These are phyloP conservation scores for Pantelozetes paolii DNA, from an alignment of 2,888 invertebrate species.

Conservation along the genomic window DNA sequence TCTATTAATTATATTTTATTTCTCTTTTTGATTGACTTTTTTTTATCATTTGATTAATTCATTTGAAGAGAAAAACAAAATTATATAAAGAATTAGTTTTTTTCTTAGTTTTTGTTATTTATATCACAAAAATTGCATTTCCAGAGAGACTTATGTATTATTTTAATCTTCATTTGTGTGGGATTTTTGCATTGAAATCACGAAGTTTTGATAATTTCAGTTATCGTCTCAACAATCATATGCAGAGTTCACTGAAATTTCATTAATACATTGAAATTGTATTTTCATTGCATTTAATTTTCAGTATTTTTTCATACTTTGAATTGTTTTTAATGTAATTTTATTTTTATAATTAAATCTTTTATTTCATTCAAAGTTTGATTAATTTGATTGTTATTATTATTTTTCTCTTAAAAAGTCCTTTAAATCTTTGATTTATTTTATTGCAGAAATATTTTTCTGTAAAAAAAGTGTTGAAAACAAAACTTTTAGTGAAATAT, in stretches of 20 bases:
- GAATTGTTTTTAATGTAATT: background rate
- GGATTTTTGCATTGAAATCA: background rate
- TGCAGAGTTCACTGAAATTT: constrained; percentile 1
- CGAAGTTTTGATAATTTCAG: background rate
- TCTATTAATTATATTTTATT: background rate
- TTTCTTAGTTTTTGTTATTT: no score
- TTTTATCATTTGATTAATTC: no score
- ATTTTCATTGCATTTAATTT: background rate
- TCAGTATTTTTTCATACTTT: background rate
- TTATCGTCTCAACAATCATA: background rate
- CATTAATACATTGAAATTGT: background rate
- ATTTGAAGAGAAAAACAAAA: no score
- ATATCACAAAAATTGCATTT: no score
- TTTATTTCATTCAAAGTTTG: constrained; percentile 2
- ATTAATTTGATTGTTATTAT: background rate
- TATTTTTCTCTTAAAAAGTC: background rate
- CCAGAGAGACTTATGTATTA: no score
- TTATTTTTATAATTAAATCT: background rate
- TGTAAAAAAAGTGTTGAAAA: no score
- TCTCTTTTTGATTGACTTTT: background rate
- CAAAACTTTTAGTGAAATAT: no score
- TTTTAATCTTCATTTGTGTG: constrained; percentile 2
- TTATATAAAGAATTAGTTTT: no score
- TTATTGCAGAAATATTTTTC: no score
- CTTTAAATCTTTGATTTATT: no score